Evolutionary conservation across 2,113 vertebrate species (phyloP), one percentile per base, ranked within the genome.

Genomic region (Oreochromis aureus): DNA sequence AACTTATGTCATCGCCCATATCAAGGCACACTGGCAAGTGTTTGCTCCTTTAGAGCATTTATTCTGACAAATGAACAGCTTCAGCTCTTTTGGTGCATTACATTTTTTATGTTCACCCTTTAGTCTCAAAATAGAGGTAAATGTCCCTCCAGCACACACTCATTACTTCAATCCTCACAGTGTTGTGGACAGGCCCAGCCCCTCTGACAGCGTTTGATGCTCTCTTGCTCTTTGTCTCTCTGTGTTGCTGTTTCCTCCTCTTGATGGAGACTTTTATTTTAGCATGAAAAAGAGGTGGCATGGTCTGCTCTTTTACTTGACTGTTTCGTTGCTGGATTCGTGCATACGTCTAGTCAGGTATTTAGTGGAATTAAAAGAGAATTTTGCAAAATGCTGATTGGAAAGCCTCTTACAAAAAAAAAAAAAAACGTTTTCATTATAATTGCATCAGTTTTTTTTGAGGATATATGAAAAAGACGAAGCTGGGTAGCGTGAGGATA

Each of bases 161-260:
- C 90, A 95, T 96, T 95, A 95, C 92, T 95, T 92, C 88, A 94
- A 93, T 93, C 89, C 95, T 88, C 83, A 79, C 79, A 59, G 89
- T 88, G 80, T 90, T 87, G 89, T 82, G 91, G 92, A 95, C 90
- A 90, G 90, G 91, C 93, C 87, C 48, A 46, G 90, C 83, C 80
- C 84, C 88, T 83, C 56, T 95, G 93, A 95, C 94, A 94, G 92
- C 82, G 13, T 94, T 92, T 88, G 85, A 94, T 89, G 86, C 91
- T 82, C 90, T 90, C 48, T 86, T 76, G 27, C 81, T 88, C 86
- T 63, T 55, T 89, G 69, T 81, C 81, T 86, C 30, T 79, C 19
- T 80, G 48, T 87, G 80, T 87, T 87, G 80, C 86, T 36, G 59
- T 84, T 88, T 91, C 71, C 80, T 88, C 46, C 80, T 82, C 56